Percentiles rank a stretch among this genome's conserved stretches.
phyloP scores from a whole-genome alignment of 2,888 invertebrate species.

The Ctenicera cuprea region DNA sequence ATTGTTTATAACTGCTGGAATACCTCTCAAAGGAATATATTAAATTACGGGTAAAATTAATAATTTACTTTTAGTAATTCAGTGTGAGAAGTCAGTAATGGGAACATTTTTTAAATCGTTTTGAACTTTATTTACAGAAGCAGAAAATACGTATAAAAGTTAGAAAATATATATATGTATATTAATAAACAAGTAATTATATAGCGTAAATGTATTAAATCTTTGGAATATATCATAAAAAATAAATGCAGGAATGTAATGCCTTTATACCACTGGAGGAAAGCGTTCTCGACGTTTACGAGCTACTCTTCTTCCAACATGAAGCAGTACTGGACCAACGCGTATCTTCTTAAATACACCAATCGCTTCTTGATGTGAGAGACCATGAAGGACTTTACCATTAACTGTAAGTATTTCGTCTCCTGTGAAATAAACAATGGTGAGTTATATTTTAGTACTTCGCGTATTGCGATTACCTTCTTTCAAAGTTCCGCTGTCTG shows the following conservation, averaged over 20 bases:
- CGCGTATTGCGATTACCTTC: slow-evolving; percentile 81
- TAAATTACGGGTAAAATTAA: neutral
- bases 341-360: slow-evolving; percentile 93
- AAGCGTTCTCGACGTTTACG: slow-evolving; percentile 67
- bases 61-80: neutral
- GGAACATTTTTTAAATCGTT: neutral
- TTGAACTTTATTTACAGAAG: slow-evolving; percentile 46
- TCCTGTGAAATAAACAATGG: slow-evolving; percentile 75
- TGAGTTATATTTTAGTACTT: slow-evolving; percentile 17
- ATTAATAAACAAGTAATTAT: slow-evolving; percentile 47
- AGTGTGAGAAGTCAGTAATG: too few relatives aligned
- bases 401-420: slow-evolving; percentile 95
- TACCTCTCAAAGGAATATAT: too few relatives aligned
- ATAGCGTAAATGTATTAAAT: slow-evolving; percentile 49
- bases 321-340: slow-evolving; percentile 86
- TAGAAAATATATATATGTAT: slow-evolving; percentile 45
- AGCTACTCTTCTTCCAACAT: slow-evolving; percentile 77
- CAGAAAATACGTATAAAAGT: slow-evolving; percentile 50
- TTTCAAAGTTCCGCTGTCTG: slow-evolving; percentile 84
- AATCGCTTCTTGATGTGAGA: slow-evolving; percentile 94
- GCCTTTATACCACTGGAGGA: slow-evolving; percentile 60
- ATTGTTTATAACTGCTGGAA: too few relatives aligned
- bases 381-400: slow-evolving; percentile 86
- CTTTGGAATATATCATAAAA: slow-evolving; percentile 63
- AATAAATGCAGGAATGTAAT: slow-evolving; percentile 54